Conservation (phyloP, 1,140 invertebrate genomes). For the Sweltsa coloradensis region DNA sequence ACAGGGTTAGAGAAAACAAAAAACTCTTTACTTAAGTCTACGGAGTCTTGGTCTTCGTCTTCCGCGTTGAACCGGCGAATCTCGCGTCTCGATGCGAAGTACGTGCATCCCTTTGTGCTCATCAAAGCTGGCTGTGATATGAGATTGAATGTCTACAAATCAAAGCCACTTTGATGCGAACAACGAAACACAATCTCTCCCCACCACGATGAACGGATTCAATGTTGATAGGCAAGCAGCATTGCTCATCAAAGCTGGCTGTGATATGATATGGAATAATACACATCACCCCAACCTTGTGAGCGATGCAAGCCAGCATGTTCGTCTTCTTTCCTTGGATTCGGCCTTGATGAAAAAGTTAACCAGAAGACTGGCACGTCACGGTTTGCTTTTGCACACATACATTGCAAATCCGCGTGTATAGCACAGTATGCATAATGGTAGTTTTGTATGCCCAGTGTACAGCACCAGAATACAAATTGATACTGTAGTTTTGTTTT, state of each 20-base stretch:
- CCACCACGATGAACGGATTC: background rate
- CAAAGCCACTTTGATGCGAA: conserved; percentile 45
- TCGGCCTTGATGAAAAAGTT: too few species aligned
- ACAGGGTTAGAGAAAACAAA: too few species aligned
- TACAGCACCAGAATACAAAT: too few species aligned
- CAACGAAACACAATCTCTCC: conserved; percentile 14
- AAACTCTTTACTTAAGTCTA: too few species aligned
- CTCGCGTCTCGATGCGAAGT: background rate
- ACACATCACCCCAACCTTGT: conserved; percentile 72
- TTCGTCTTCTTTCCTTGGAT: too few species aligned
- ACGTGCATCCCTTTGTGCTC: conserved; percentile 35
- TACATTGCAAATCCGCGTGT: too few species aligned
- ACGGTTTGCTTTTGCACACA: too few species aligned
- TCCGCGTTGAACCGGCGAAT: conserved; percentile 7
- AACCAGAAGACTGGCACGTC: too few species aligned
- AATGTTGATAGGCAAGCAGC: conserved; percentile 16
- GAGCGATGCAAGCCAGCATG: conserved; percentile 5
- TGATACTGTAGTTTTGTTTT: too few species aligned
- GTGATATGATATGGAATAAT: conserved; percentile 59
- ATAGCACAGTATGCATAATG: too few species aligned
- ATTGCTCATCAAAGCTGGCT: conserved; percentile 86
- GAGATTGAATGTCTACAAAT: conserved; percentile 37
- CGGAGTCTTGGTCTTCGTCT: too few species aligned
- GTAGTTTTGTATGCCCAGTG: too few species aligned
- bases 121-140: conserved; percentile 76